Percentiles rank a stretch among this genome's conserved stretches.
These are phyloP conservation scores for Oreochromis tanganicae DNA, from an alignment of 2,113 vertebrate species.

Conservation along the genomic window DNA sequence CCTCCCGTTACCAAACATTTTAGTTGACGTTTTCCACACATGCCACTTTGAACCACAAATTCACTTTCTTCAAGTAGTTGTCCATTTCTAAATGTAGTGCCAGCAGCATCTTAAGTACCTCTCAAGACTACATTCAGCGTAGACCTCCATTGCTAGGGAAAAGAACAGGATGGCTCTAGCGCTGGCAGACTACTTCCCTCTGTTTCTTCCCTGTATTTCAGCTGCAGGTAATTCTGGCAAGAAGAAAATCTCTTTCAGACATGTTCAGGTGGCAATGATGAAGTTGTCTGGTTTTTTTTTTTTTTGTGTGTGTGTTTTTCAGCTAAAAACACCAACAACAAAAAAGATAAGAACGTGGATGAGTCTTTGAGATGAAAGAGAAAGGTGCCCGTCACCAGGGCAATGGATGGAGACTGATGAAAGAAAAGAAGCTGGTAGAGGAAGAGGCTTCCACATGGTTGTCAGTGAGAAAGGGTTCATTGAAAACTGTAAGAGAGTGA, in stretches of 20 bases:
- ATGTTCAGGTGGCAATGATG: not conserved
- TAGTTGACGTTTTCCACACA: constrained; percentile 1
- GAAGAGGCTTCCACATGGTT: not conserved
- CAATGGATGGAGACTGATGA: constrained; percentile 19
- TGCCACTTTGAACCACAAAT: not conserved
- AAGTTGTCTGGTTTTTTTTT: not conserved
- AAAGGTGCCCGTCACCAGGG: not conserved
- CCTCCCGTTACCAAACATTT: not conserved
- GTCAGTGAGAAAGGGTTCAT: constrained; percentile 24
- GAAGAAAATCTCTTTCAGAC: not conserved
- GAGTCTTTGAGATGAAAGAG: constrained; percentile 6
- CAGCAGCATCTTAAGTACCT: not conserved
- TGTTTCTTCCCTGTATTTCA: not conserved
- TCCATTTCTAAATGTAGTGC: not conserved
- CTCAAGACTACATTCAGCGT: not conserved
- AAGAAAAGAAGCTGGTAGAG: not conserved
- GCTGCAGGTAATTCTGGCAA: not conserved
- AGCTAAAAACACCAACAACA: not conserved
- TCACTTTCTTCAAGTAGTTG: not conserved
- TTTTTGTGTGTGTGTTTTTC: not conserved
- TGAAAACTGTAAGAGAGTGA: constrained; percentile 22
- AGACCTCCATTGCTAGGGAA: not conserved
- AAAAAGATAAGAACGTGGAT: not conserved
- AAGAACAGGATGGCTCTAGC: not conserved
- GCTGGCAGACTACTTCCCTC: not conserved